Base-by-base conservation (phyloP, 1,140 invertebrate species). In the Drosophila littoralis region DNA sequence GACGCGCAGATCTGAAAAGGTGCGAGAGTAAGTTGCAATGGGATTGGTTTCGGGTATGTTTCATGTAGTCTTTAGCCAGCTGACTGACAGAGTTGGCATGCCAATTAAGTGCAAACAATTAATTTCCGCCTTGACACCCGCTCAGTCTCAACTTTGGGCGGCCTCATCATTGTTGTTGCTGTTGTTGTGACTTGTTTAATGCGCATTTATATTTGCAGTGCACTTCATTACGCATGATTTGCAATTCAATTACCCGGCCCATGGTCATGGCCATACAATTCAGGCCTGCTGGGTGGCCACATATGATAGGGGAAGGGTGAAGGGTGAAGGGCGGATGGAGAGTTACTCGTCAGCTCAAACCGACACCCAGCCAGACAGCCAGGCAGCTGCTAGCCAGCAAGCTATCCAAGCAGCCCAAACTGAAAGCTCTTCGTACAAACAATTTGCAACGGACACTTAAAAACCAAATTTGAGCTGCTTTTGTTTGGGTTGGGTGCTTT, bases 31-130 rank as follows among this genome's bases (percentile, higher is more conserved):
- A 54, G 12, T 4, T 5, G 50, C 6, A 35, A 13, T 12, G 6
- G 8, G 2, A 52, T 52, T 5, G 28, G 50, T 51, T 33, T 22
- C 22, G 42, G 42, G 22, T 5, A 7, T 15, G 13, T 13, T 43
- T 6, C 42, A 13, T 43, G 7, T 45, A 35, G 42, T 13, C 35
- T 48, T 32, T 45, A 59, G 42, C 9, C 6, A 10, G 8, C 43
- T 28, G 17, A 15, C 22, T 60, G 28, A 36, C 45, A 10, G 52
- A 48, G 48, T 65, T 60, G 75, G 64, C 61, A 59, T 76, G 65
- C 75, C 78, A 85, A 86, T 86, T 85, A 89, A 89, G 84, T 81
- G 75, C 80, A 81, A 89, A 81, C 80, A 90, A 84, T 84, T 90
- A 84, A 84, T 81, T 43, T 72, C 8, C 15, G 22, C 12, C 22